Base-by-base conservation (phyloP, 2,888 invertebrate species). In the Hemaris fuciformis region DNA sequence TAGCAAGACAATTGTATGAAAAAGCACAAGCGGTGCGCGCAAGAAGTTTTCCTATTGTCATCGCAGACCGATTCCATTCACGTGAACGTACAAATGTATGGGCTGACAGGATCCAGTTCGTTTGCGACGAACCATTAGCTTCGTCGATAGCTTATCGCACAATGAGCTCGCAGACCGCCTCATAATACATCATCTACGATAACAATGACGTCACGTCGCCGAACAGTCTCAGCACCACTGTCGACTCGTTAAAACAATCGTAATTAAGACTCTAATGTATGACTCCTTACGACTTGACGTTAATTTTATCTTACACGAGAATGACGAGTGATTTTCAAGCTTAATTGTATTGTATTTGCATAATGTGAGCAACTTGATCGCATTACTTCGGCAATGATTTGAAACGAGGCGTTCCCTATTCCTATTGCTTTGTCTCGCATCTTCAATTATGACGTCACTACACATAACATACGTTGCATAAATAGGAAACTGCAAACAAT, bases 241-340 rank as follows among this genome's bases (percentile, higher is more conserved):
- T 74, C 75, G 74, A 80, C 76, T 85, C 84, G 75, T 85, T 85
- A 87, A 84, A 84, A 83, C 85, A 85, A 84, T 84, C 74, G 81
- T 84, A 84, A 85, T 87, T 84, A 83, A 83, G 79, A 80, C 77
- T 72, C 73, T 81, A 80, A 83, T 83, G 84, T 83, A 85, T 80
- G 82, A 77, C 74, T 80, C 73, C 75, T 77, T 77, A 72, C 75
- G 72, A 72, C 73, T 77, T 71, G 71, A 76, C 79, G 75, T 80
- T 75, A 72, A 77, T 82, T 80, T 81, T 72, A 74, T 79, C 75
- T 76, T 76, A 74, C 75, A 77, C 75, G 69, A 71, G 72, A 79
- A 79, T 76, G 78, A 79, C 76, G 76, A 80, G 77, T 72, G 75
- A 80, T 78, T 75, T 73, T 67, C 64, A 62, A 62, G 67, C 66